Percentiles rank a stretch among this genome's conserved stretches.
Conservation (phyloP, 2,888 invertebrate species). For the Chouioia cunea region DNA sequence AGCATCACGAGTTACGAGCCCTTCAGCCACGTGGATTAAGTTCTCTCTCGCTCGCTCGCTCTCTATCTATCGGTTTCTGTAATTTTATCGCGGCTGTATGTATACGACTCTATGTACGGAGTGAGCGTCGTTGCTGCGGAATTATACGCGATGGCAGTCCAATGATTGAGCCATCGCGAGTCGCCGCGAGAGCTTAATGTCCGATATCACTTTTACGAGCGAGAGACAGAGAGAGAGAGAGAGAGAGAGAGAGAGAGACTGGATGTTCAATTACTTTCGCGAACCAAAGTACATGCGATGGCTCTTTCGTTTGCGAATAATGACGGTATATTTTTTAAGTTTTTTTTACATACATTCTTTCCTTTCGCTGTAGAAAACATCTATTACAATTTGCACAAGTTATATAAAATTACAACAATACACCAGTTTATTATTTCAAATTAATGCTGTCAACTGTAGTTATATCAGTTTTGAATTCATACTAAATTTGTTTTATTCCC, state of each 20-base stretch:
- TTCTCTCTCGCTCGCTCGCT: conserved; percentile 26
- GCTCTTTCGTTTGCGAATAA: too few species aligned
- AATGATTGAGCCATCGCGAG: conserved; percentile 50
- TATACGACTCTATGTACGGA: neutral
- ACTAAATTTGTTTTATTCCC: too few species aligned
- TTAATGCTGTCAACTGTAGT: too few species aligned
- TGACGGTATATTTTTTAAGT: too few species aligned
- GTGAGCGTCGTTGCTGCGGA: neutral
- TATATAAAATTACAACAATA: too few species aligned
- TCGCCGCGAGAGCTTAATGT: conserved; percentile 43
- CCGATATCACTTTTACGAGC: conserved; percentile 51
- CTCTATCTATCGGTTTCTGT: conserved; percentile 53
- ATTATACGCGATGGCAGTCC: conserved; percentile 34
- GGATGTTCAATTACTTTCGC: neutral
- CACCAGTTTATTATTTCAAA: too few species aligned
- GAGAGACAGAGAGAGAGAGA: conserved; percentile 26
- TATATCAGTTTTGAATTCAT: too few species aligned
- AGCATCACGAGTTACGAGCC: conserved; percentile 60
- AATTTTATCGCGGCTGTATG: conserved; percentile 54
- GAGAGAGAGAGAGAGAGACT: conserved; percentile 18
- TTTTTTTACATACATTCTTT: too few species aligned
- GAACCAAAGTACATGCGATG: too few species aligned
- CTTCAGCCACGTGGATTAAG: conserved; percentile 52
- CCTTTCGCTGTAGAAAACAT: too few species aligned
- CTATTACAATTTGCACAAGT: too few species aligned